Percentiles rank a stretch among this genome's conserved stretches.
These are phyloP conservation scores for Tupaia tana DNA, from an alignment of 2,113 vertebrate species.

Conservation along the genomic window DNA sequence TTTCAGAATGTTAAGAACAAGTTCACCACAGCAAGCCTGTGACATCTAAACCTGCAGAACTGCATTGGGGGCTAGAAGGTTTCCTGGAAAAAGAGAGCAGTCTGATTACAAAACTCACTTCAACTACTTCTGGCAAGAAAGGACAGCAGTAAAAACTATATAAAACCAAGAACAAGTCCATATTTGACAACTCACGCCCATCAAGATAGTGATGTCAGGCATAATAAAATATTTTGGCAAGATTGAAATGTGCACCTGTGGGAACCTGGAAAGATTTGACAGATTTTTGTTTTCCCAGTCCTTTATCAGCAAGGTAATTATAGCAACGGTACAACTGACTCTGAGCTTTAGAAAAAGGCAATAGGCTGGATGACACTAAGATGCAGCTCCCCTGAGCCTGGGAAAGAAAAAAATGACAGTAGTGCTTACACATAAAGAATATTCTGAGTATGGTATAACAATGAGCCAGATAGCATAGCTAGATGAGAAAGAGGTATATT, in stretches of 20 bases:
- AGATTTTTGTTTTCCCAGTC: conserved; percentile 71
- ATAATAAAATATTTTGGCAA: conserved; percentile 64
- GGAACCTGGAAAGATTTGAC: conserved; percentile 64
- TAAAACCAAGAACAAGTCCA: conserved; percentile 69
- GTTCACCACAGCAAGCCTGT: neutral
- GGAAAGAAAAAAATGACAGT: conserved; percentile 44
- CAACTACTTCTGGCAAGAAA: conserved; percentile 65
- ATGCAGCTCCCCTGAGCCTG: neutral
- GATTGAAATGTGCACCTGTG: conserved; percentile 64
- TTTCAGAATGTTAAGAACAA: neutral
- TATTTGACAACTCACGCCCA: conserved; percentile 67
- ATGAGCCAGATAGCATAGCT: neutral
- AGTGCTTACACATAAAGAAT: neutral
- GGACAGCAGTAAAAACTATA: conserved; percentile 49
- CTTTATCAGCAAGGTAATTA: conserved; percentile 76
- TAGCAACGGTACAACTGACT: conserved; percentile 56
- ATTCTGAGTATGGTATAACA: neutral
- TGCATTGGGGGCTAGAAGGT: neutral
- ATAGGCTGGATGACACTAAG: conserved; percentile 43
- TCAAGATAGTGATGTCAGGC: conserved; percentile 69
- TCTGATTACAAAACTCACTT: conserved; percentile 29
- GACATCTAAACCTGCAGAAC: neutral
- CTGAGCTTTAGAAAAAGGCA: conserved; percentile 43
- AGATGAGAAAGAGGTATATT: neutral
- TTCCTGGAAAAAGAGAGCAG: neutral